These are phyloP conservation scores for Diorhabda elongata DNA, from an alignment of 1,140 invertebrate genomes.

Conservation along the genomic window DNA sequence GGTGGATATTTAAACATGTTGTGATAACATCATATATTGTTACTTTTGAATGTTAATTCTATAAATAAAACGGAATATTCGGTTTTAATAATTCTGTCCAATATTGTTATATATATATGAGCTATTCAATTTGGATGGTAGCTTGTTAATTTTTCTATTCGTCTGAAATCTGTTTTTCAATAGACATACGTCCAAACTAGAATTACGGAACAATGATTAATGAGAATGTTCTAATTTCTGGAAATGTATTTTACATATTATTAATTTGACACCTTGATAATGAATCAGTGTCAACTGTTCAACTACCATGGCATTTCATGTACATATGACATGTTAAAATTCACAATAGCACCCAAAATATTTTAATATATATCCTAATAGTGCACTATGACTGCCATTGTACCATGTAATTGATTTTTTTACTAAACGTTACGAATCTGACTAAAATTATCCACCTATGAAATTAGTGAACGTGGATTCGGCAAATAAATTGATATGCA, in stretches of 20 bases:
- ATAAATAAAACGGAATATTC: no score
- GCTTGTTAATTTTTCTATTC: neutral
- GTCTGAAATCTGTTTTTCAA: neutral
- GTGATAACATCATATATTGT: no score
- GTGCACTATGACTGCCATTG: neutral
- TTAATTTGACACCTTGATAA: conserved; percentile 5
- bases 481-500: conserved; percentile 17
- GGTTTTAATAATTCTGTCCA: no score
- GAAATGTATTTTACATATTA: conserved; percentile 1
- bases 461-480: conserved; percentile 20
- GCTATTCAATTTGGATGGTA: neutral
- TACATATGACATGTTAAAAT: conserved; percentile 6
- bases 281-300: conserved; percentile 13
- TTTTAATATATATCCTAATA: conserved; percentile 3
- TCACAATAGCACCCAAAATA: conserved; percentile 5
- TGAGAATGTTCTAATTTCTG: neutral
- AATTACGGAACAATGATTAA: neutral
- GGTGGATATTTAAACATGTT: no score
- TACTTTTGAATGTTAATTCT: no score
- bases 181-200: neutral
- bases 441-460: conserved; percentile 16
- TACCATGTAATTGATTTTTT: conserved; percentile 14
- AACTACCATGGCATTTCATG: conserved; percentile 10
- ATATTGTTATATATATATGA: no score
- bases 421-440: neutral